Evolutionary conservation across 2,113 vertebrate genomes (phyloP).

Genomic region (Amazona vittata): DNA sequence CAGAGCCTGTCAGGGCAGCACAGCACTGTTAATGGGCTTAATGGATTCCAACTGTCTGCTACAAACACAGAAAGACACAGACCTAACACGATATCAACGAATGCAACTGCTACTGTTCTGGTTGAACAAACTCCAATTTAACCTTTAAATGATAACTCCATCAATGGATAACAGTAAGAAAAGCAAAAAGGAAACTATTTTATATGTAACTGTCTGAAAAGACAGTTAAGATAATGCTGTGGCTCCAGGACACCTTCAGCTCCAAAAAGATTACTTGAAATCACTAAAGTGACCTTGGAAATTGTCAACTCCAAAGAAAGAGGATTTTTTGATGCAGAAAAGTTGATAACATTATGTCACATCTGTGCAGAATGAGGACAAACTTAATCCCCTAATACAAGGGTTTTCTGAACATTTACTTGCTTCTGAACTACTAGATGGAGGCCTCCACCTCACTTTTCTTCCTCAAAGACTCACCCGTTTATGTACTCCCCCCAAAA

Average conservation of each 20-base stretch:
- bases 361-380: not conserved
- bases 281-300: not conserved
- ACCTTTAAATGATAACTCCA: not conserved
- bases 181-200: not conserved
- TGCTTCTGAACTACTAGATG: not conserved
- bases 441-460: not conserved
- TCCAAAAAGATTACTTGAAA: not conserved
- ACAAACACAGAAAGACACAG: not conserved
- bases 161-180: not conserved
- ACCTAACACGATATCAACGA: not conserved
- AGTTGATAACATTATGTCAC: not conserved
- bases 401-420: not conserved
- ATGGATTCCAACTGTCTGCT: not conserved
- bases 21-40: not conserved
- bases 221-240: not conserved
- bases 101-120: not conserved
- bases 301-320: not conserved
- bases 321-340: not conserved
- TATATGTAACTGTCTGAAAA: not conserved
- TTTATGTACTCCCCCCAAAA: too few relatives aligned
- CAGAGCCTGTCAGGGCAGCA: not conserved
- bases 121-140: not conserved
- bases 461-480: not conserved
- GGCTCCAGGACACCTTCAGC: not conserved
- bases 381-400: not conserved